These are phyloP conservation scores for Silurus asotus DNA, from an alignment of 2,113 vertebrate species.

Conservation along the genomic window DNA sequence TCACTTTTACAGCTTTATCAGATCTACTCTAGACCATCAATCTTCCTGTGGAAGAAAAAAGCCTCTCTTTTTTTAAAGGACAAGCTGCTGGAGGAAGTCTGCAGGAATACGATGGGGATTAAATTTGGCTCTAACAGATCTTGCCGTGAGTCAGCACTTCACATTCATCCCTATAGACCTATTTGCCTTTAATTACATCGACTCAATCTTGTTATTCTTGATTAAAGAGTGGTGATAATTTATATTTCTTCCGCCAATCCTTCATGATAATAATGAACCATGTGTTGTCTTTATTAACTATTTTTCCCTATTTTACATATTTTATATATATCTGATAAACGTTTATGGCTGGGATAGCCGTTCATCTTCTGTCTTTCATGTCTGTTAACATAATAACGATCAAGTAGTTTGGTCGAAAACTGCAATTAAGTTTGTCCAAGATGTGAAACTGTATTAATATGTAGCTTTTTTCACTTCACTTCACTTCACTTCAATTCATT, in stretches of 20 bases:
- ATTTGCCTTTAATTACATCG: constrained; percentile 17
- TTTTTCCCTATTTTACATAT: neutral
- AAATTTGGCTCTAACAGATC: constrained; percentile 26
- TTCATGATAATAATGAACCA: neutral
- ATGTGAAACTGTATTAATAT: neutral
- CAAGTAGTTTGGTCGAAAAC: neutral
- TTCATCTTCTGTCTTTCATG: neutral
- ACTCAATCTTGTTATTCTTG: constrained; percentile 3
- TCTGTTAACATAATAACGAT: neutral
- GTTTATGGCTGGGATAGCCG: neutral
- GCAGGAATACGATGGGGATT: constrained; percentile 5
- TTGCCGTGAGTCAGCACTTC: constrained; percentile 14
- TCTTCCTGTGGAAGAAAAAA: neutral
- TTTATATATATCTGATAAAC: neutral
- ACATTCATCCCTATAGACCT: neutral
- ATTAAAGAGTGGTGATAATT: constrained; percentile 1
- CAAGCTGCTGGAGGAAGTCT: constrained; percentile 9
- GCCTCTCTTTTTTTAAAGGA: constrained; percentile 4
- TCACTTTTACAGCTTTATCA: constrained; percentile 20
- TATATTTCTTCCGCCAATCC: neutral
- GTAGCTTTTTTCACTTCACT: neutral
- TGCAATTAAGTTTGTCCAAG: neutral
- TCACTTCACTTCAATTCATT: too few species aligned
- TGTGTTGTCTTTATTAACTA: neutral
- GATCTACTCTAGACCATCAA: constrained; percentile 12